Conservation (phyloP, 2,888 invertebrate genomes). For the Diabrotica balteata region DNA sequence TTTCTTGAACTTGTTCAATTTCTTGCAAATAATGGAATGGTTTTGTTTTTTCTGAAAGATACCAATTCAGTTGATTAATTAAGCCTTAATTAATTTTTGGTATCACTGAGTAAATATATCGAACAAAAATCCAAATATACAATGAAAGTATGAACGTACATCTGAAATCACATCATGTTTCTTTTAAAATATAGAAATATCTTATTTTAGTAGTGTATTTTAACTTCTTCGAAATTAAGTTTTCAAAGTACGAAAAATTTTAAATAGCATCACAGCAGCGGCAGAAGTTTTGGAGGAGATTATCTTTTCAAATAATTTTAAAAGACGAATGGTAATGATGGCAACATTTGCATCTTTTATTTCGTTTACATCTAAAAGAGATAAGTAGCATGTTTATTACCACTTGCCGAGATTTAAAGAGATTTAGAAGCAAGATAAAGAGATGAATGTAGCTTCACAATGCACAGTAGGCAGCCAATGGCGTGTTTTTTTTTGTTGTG, state of each 20-base stretch:
- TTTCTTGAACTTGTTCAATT: no score
- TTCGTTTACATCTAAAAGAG: slow-evolving; percentile 21
- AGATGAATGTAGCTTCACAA: slow-evolving; percentile 18
- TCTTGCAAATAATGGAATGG: no score
- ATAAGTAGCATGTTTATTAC: slow-evolving; percentile 26
- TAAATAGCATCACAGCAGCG: slow-evolving; percentile 1
- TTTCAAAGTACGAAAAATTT: slow-evolving; percentile 22
- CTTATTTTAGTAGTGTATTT: slow-evolving; percentile 3
- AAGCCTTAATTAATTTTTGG: no score
- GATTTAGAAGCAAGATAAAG: slow-evolving; percentile 15
- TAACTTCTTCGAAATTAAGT: slow-evolving; percentile 10
- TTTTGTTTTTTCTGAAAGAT: no score
- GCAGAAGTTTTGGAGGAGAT: slow-evolving; percentile 19
- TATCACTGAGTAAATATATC: no score
- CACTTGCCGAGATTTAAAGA: slow-evolving; percentile 18
- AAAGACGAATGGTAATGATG: slow-evolving; percentile 26
- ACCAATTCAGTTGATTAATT: no score
- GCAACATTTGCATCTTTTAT: slow-evolving; percentile 27
- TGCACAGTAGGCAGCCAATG: slow-evolving; percentile 4
- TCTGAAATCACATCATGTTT: no score
- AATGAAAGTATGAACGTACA: no score
- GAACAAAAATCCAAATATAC: no score
- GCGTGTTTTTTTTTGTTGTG: background rate
- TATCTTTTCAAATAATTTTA: slow-evolving; percentile 27
- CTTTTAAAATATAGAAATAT: no score